Base-by-base conservation (phyloP, 2,797 vertebrate genomes). In the Coccyzus lansbergi region DNA sequence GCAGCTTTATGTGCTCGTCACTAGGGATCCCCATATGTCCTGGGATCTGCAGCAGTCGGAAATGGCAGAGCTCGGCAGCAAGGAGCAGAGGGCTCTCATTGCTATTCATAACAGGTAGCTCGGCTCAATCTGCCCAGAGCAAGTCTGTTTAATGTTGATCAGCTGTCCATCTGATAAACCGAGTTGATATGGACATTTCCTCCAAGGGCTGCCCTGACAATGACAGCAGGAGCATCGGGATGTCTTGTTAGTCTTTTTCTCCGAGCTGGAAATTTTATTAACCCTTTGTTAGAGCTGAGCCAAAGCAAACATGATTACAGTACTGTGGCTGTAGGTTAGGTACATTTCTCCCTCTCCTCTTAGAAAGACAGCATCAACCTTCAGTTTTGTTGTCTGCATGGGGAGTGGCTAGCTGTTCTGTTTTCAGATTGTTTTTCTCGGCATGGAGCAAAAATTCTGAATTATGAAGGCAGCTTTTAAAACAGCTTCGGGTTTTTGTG, bases 1-100 rank as follows among this genome's bases (percentile, higher is more conserved):
- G 97, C 96, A 96, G 97, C 97, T 97, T 98, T 97, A 90, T 97
- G 96, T 95, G 95, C 97, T 97, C 97, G 90, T 98, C 98, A 97
- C 97, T 97, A 98, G 98, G 98, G 98, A 98, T 98, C 97, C 97
- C 97, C 97, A 97, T 98, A 97, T 98, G 97, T 97, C 97, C 97
- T 95, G 97, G 96, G 97, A 98, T 96, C 97, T 92, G 91, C 90
- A 36, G 67, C 95, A 94, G 95, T 94, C 83, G 90, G 96, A 94
- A 94, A 95, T 94, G 96, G 94, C 97, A 94, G 95, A 93, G 92
- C 93, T 86, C 58, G 7, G 86, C 92, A 79, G 93, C 72, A 3
- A 93, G 96, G 97, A 95, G 97, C 96, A 94, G 91, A 97, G 96
- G 94, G 85, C 89, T 86, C 96, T 98, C 97, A 97, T 98, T 98